These are phyloP conservation scores for Hofmannophila pseudospretella DNA, from an alignment of 2,888 invertebrate genomes.

Conservation along the genomic window DNA sequence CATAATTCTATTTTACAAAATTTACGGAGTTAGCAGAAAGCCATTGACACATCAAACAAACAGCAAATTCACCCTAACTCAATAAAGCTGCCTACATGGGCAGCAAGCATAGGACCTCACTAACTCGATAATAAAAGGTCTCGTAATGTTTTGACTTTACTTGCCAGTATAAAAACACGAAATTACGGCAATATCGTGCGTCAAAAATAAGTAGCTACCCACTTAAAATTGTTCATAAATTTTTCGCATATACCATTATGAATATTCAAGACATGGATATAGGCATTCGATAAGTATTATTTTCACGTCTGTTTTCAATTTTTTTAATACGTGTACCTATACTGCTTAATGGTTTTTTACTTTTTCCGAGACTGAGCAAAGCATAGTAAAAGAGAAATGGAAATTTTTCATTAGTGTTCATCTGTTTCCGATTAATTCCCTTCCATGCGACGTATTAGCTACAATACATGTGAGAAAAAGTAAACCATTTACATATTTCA, in stretches of 20 bases:
- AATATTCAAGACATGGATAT: neutral
- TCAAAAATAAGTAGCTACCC: too few species aligned
- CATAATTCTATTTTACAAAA: neutral
- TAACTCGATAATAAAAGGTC: conserved; percentile 56
- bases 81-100: conserved; percentile 36
- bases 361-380: too few species aligned
- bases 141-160: conserved; percentile 40
- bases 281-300: neutral
- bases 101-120: conserved; percentile 31
- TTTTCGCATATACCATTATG: neutral
- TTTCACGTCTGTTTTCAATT: too few species aligned
- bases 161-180: conserved; percentile 29
- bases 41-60: conserved; percentile 46
- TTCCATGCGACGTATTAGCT: too few species aligned
- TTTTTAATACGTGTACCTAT: too few species aligned
- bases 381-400: too few species aligned
- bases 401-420: too few species aligned
- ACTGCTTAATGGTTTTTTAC: too few species aligned
- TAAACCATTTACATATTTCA: conserved; percentile 53
- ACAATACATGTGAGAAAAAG: too few species aligned
- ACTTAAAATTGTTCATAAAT: too few species aligned
- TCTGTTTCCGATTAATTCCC: too few species aligned
- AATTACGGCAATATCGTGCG: neutral
- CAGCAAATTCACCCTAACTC: conserved; percentile 58
- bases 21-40: conserved; percentile 18